Percentiles rank a stretch among this genome's conserved stretches.
Evolutionary conservation across 1,140 invertebrate species (phyloP).

Genomic region (Dreissena rostriformis): DNA sequence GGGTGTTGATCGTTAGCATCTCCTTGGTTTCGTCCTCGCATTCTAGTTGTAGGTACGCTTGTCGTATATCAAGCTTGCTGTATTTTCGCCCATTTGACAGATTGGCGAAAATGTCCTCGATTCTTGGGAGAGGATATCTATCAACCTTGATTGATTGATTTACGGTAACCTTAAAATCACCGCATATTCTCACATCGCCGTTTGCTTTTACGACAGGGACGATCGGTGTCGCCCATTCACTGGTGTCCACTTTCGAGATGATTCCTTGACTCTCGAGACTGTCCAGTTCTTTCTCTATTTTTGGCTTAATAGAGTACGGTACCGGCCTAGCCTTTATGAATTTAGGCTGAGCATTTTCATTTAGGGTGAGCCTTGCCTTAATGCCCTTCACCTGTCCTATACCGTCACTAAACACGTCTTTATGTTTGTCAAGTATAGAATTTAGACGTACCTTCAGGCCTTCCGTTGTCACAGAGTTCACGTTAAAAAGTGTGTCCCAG

Average conservation of each 20-base stretch:
- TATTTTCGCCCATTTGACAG: constrained; percentile 69
- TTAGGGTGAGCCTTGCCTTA: constrained; percentile 33
- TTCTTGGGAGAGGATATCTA: constrained; percentile 71
- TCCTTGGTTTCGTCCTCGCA: constrained; percentile 64
- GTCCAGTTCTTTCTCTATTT: constrained; percentile 77
- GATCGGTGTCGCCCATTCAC: constrained; percentile 64
- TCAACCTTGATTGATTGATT: constrained; percentile 69
- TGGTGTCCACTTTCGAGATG: constrained; percentile 75
- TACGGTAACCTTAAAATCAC: constrained; percentile 75
- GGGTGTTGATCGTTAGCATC: constrained; percentile 67
- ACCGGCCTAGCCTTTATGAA: constrained; percentile 73
- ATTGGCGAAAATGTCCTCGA: constrained; percentile 70
- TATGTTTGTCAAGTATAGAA: not conserved
- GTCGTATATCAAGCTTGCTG: constrained; percentile 72
- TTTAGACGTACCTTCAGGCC: not conserved
- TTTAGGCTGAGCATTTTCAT: constrained; percentile 34
- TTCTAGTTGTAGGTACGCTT: constrained; percentile 65
- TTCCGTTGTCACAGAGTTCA: not conserved
- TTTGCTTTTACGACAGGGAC: constrained; percentile 47
- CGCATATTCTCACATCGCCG: constrained; percentile 52
- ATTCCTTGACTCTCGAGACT: constrained; percentile 75
- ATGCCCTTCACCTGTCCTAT: constrained; percentile 37
- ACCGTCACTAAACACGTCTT: constrained; percentile 10
- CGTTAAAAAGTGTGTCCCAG: constrained; percentile 9
- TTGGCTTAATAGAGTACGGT: constrained; percentile 75